Percentiles rank a stretch among this genome's conserved stretches.
Conservation (phyloP, 2,888 invertebrate genomes). For the Lasiommata megera region DNA sequence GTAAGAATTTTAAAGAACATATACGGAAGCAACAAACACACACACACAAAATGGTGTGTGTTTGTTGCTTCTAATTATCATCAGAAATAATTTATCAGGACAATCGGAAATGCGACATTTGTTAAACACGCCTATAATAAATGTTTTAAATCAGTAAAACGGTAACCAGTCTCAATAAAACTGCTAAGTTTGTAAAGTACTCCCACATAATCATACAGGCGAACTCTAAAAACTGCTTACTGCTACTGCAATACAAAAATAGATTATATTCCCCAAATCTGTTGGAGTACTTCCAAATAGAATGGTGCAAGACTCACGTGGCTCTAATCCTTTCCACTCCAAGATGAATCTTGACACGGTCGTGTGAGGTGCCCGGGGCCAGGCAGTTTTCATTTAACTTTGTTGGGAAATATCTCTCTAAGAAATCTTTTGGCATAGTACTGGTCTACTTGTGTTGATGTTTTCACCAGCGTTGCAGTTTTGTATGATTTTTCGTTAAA, state of each 20-base stretch:
- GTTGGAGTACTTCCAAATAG: constrained; percentile 65
- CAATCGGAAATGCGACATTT: too few relatives aligned
- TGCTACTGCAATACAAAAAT: constrained; percentile 47
- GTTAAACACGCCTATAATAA: too few relatives aligned
- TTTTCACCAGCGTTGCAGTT: background rate
- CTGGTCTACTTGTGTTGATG: background rate
- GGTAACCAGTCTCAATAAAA: too few relatives aligned
- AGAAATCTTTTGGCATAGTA: constrained; percentile 1
- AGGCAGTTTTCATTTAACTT: constrained; percentile 18
- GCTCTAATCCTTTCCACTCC: constrained; percentile 30
- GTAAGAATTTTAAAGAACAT: too few relatives aligned
- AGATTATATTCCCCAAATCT: constrained; percentile 57
- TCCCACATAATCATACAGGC: too few relatives aligned
- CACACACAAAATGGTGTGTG: too few relatives aligned
- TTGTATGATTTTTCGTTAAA: background rate
- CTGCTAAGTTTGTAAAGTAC: too few relatives aligned
- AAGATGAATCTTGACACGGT: constrained; percentile 25
- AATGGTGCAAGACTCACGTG: constrained; percentile 33
- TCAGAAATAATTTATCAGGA: too few relatives aligned
- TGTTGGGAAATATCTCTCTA: background rate
- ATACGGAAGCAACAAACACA: too few relatives aligned
- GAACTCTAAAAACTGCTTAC: constrained; percentile 8
- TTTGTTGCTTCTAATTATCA: too few relatives aligned
- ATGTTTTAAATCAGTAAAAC: too few relatives aligned
- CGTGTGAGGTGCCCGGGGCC: constrained; percentile 15